phyloP scores from a whole-genome alignment of 2,113 vertebrate genomes.

The Zapornia atra region DNA sequence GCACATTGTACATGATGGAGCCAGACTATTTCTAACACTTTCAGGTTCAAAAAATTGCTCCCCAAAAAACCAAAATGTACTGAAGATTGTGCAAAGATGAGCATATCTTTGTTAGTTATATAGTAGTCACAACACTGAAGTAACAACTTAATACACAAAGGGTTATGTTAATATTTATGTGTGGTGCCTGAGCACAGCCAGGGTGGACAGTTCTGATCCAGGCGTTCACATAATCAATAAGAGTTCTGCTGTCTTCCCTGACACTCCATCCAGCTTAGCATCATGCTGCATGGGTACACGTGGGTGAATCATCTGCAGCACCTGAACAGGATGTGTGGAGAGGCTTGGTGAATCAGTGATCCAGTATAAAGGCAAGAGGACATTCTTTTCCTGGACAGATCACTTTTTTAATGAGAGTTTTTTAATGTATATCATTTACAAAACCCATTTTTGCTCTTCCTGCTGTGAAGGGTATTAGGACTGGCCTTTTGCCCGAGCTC shows the following conservation, averaged over 20 bases:
- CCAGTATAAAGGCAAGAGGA: neutral
- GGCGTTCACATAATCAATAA: neutral
- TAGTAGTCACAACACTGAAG: neutral
- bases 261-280: neutral
- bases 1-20: neutral
- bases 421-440: neutral
- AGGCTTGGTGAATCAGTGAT: neutral
- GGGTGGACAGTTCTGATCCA: neutral
- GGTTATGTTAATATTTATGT: neutral
- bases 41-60: neutral
- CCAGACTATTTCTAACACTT: neutral
- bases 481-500: neutral
- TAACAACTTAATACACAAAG: neutral
- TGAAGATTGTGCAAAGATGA: neutral
- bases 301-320: neutral
- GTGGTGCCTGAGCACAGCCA: neutral
- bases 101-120: neutral
- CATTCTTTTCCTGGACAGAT: neutral
- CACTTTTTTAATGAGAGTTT: neutral
- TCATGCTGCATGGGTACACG: neutral
- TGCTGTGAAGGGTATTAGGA: neutral
- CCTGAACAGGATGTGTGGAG: neutral
- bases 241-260: neutral
- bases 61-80: accelerated
- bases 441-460: neutral